Percentiles rank a stretch among this genome's conserved stretches.
These are phyloP conservation scores for Wasmannia auropunctata DNA, from an alignment of 1,140 invertebrate species.

Conservation along the genomic window DNA sequence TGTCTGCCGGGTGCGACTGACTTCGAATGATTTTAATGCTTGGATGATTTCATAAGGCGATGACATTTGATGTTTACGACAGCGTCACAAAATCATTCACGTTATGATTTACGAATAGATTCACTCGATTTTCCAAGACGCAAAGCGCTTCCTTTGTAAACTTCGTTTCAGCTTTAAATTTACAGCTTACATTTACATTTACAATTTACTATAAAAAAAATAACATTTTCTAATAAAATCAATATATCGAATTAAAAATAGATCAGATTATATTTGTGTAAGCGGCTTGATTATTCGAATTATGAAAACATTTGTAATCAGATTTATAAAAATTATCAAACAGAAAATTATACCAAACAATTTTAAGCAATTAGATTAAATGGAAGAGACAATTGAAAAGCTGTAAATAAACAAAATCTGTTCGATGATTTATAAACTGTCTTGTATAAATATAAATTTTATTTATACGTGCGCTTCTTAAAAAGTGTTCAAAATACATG, in stretches of 20 bases:
- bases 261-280: neutral
- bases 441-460: no score
- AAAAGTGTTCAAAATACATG: no score
- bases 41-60: constrained; percentile 44
- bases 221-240: neutral
- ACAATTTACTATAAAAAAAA: neutral
- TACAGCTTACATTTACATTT: neutral
- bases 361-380: neutral
- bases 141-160: neutral
- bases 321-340: neutral
- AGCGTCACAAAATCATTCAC: neutral
- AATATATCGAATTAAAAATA: constrained; percentile 10
- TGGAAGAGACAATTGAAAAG: neutral
- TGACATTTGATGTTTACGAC: neutral
- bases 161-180: neutral
- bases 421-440: no score
- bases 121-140: neutral
- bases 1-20: constrained; percentile 18
- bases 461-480: no score
- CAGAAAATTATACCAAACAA: neutral
- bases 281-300: neutral
- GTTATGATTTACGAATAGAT: neutral
- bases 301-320: neutral
- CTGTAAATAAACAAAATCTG: neutral
- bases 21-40: neutral